Conservation (phyloP, 2,888 invertebrate species). For the Philonicus albiceps region DNA sequence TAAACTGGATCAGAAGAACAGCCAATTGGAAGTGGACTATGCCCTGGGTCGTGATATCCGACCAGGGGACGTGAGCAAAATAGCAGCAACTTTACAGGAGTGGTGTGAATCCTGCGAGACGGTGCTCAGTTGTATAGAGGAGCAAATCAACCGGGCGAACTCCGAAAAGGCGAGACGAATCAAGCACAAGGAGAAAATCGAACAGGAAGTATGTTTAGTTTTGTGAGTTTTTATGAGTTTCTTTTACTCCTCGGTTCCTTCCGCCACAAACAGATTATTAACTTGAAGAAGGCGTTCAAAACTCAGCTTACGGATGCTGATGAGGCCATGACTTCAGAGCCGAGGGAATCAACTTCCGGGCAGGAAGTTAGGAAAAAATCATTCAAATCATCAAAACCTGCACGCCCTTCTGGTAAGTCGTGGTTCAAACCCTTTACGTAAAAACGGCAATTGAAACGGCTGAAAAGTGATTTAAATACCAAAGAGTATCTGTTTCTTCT, state of each 20-base stretch:
- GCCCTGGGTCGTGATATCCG: constrained; percentile 93
- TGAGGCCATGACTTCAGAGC: constrained; percentile 82
- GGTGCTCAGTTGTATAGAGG: constrained; percentile 86
- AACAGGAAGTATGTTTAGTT: constrained; percentile 75
- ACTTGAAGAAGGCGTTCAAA: constrained; percentile 88
- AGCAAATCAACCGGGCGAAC: constrained; percentile 88
- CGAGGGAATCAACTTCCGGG: constrained; percentile 66
- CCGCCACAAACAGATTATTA: constrained; percentile 71
- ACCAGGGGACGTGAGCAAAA: constrained; percentile 81
- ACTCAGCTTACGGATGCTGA: constrained; percentile 83
- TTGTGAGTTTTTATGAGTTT: neutral
- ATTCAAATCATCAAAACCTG: constrained; percentile 57
- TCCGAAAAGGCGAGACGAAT: constrained; percentile 81
- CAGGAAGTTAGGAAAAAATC: constrained; percentile 61
- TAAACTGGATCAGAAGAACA: constrained; percentile 94
- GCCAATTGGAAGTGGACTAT: constrained; percentile 91
- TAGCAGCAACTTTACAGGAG: constrained; percentile 81
- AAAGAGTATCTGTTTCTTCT: constrained; percentile 21
- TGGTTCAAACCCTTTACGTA: constrained; percentile 52
- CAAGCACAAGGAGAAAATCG: constrained; percentile 81
- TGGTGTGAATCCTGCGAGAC: constrained; percentile 93
- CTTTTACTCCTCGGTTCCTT: neutral
- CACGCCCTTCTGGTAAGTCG: constrained; percentile 55
- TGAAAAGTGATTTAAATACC: neutral
- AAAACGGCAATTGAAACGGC: constrained; percentile 24